These are phyloP conservation scores for Ophion obscuratus DNA, from an alignment of 2,888 invertebrate species.

Conservation along the genomic window DNA sequence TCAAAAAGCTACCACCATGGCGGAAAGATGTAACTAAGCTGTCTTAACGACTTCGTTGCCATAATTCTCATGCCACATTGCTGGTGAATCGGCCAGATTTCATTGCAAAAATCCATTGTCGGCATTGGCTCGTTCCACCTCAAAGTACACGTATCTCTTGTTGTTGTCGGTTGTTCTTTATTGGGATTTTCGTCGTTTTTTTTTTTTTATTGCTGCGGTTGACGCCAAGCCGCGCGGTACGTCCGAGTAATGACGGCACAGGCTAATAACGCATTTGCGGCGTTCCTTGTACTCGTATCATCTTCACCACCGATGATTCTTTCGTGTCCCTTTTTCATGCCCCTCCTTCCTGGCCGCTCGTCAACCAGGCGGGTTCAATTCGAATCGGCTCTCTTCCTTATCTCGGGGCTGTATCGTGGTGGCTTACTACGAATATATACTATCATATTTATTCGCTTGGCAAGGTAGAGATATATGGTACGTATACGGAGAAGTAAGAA, in stretches of 20 bases:
- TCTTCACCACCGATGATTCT: constrained; percentile 49
- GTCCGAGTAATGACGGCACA: constrained; percentile 68
- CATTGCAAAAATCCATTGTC: too few relatives aligned
- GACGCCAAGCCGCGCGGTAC: constrained; percentile 64
- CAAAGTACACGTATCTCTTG: neutral
- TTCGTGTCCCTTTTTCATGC: constrained; percentile 14
- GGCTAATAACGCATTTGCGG: constrained; percentile 66
- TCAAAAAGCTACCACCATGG: too few relatives aligned
- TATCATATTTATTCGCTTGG: constrained; percentile 53
- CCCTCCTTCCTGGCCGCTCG: constrained; percentile 20
- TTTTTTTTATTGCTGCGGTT: constrained; percentile 18
- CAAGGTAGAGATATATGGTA: constrained; percentile 29
- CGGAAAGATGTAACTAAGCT: too few relatives aligned
- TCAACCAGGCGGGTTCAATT: constrained; percentile 48
- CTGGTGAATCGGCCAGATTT: too few relatives aligned
- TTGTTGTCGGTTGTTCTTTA: constrained; percentile 21
- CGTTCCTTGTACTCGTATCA: constrained; percentile 62
- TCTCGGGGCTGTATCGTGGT: constrained; percentile 27
- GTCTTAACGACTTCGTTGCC: too few relatives aligned
- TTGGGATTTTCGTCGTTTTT: constrained; percentile 15
- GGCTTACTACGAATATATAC: constrained; percentile 20
- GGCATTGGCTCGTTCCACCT: too few relatives aligned
- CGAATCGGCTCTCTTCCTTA: constrained; percentile 38
- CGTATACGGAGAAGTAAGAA: constrained; percentile 42
- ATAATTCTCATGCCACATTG: too few relatives aligned